A percentile compares a stretch with the other conserved stretches of the same genome.
phyloP scores from a whole-genome alignment of 2,888 invertebrate species.

The Calliphora vomitoria region DNA sequence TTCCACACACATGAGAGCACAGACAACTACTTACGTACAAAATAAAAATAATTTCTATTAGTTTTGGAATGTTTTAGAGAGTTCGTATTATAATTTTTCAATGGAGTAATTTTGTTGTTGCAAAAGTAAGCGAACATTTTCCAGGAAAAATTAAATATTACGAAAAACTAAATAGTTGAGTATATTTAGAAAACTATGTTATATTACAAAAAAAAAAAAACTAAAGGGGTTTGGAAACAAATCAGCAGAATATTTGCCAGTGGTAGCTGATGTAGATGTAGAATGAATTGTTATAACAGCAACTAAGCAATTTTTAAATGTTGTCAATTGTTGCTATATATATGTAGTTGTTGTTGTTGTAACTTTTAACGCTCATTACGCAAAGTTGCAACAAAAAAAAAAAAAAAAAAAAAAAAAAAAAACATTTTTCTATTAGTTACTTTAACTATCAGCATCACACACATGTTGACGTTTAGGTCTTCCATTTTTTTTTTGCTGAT shows the following conservation, averaged over 20 bases:
- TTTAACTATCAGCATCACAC: neutral
- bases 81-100: constrained; percentile 48
- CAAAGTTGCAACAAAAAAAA: constrained; percentile 51
- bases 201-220: neutral
- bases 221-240: too few species aligned
- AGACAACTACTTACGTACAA: neutral
- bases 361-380: constrained; percentile 77
- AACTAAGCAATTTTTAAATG: constrained; percentile 64
- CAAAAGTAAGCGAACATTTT: constrained; percentile 19
- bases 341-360: constrained; percentile 18
- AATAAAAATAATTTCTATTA: constrained; percentile 48
- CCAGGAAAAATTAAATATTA: constrained; percentile 14
- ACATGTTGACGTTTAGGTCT: constrained; percentile 4
- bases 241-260: too few species aligned
- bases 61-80: constrained; percentile 62
- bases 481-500: neutral
- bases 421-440: constrained; percentile 26
- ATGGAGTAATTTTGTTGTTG: neutral
- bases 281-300: constrained; percentile 39
- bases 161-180: constrained; percentile 18
- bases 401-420: constrained; percentile 10
- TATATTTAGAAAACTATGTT: constrained; percentile 33
- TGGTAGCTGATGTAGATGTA: neutral
- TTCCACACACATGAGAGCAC: neutral
- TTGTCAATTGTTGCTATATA: constrained; percentile 42